Percentiles rank a stretch among this genome's conserved stretches.
These are phyloP conservation scores for Pocillopora damicornis DNA, from an alignment of 64 coral and sea anemone genomes.

Conservation along the genomic window DNA sequence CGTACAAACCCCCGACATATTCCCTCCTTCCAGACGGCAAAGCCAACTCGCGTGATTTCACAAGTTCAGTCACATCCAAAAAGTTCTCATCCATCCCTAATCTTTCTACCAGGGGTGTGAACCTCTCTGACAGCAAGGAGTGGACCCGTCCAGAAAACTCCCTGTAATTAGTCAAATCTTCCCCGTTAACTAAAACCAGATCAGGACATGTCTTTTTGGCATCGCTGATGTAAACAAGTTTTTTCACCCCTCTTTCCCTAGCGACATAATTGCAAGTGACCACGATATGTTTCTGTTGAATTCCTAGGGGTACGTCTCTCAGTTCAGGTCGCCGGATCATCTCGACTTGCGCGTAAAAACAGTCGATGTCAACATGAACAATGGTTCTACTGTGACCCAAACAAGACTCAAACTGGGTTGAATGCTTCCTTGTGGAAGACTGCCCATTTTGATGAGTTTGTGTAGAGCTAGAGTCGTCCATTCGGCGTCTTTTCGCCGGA, in stretches of 20 bases:
- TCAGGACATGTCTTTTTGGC: constrained; percentile 84
- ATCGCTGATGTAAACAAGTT: constrained; percentile 68
- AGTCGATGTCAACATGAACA: constrained; percentile 89
- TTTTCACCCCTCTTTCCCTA: constrained; percentile 60
- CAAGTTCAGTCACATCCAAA: constrained; percentile 75
- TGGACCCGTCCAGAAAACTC: constrained; percentile 69
- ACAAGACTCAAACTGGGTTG: neutral
- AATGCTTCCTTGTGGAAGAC: neutral
- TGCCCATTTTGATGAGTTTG: neutral
- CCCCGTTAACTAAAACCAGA: constrained; percentile 72
- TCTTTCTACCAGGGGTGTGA: constrained; percentile 73
- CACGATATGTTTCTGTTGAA: constrained; percentile 80
- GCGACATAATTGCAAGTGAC: constrained; percentile 90
- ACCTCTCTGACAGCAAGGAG: constrained; percentile 23
- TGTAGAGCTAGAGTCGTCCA: constrained; percentile 12
- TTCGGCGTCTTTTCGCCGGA: constrained; percentile 26
- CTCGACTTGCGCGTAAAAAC: constrained; percentile 94
- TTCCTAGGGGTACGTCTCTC: constrained; percentile 49
- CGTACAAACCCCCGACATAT: constrained; percentile 5
- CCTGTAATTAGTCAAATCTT: constrained; percentile 70
- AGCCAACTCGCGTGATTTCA: constrained; percentile 23
- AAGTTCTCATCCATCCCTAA: constrained; percentile 87
- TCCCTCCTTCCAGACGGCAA: neutral
- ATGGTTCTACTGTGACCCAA: constrained; percentile 63
- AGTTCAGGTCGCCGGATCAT: constrained; percentile 66